Evolutionary conservation across 2,113 vertebrate genomes (phyloP).

Genomic region (Xiphophorus maculatus): DNA sequence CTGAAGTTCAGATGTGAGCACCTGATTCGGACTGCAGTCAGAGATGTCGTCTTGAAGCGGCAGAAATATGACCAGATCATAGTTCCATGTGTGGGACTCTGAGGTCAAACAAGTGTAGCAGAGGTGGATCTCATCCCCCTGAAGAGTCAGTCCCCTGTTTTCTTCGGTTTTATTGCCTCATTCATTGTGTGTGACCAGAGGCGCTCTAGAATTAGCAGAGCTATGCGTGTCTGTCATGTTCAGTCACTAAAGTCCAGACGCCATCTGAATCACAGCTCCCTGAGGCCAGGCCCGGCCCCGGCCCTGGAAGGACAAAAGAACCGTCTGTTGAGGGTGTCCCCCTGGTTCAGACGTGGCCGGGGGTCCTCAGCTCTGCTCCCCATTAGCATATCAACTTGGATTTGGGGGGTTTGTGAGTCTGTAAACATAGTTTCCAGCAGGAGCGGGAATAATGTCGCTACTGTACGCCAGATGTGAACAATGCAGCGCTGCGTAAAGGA

Average conservation of each 20-base stretch:
- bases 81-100: constrained; percentile 4
- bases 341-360: constrained; percentile 20
- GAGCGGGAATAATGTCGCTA: constrained; percentile 67
- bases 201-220: constrained; percentile 59
- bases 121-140: constrained; percentile 17
- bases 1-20: not conserved
- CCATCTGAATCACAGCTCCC: constrained; percentile 65
- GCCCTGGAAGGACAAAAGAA: constrained; percentile 52
- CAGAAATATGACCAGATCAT: not conserved
- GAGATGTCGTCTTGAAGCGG: not conserved
- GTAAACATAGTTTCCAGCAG: constrained; percentile 58
- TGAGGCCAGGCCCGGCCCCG: constrained; percentile 55
- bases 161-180: constrained; percentile 34
- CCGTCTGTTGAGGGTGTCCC: constrained; percentile 48
- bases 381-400: constrained; percentile 65
- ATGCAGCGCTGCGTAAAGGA: constrained; percentile 62
- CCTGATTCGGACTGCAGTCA: constrained; percentile 4
- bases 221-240: constrained; percentile 59
- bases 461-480: constrained; percentile 55
- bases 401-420: constrained; percentile 39
- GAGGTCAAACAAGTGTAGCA: constrained; percentile 34
- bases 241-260: constrained; percentile 67
- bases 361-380: constrained; percentile 32
- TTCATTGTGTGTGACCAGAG: constrained; percentile 51
- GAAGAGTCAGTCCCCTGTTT: constrained; percentile 36